Evolutionary conservation across 2,888 invertebrate genomes (phyloP).

Genomic region (Mechanitis messenoides): DNA sequence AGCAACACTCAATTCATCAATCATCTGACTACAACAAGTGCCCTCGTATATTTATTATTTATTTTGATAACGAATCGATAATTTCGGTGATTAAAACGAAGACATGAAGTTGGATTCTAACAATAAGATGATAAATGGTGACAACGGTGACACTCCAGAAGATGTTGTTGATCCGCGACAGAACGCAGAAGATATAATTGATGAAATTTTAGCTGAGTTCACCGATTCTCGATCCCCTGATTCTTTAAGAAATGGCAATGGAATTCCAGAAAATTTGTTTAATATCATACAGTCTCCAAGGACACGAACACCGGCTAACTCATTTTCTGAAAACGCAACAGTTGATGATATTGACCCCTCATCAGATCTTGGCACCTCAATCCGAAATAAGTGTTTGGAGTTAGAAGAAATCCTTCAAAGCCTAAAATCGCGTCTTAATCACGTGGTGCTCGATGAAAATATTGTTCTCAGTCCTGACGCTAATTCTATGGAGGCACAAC

Average conservation of each 20-base stretch:
- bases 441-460: slow-evolving; percentile 70
- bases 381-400: slow-evolving; percentile 70
- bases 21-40: slow-evolving; percentile 56
- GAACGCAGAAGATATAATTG: slow-evolving; percentile 70
- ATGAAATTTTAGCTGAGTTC: slow-evolving; percentile 70
- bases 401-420: slow-evolving; percentile 72
- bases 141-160: slow-evolving; percentile 63
- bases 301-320: slow-evolving; percentile 68
- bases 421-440: slow-evolving; percentile 68
- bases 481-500: slow-evolving; percentile 67
- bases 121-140: slow-evolving; percentile 69
- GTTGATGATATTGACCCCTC: slow-evolving; percentile 71
- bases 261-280: slow-evolving; percentile 59
- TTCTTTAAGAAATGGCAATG: slow-evolving; percentile 52
- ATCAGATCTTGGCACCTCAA: slow-evolving; percentile 69
- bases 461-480: slow-evolving; percentile 71
- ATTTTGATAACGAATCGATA: slow-evolving; percentile 58
- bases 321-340: slow-evolving; percentile 62
- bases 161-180: slow-evolving; percentile 65
- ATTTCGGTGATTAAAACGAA: slow-evolving; percentile 32
- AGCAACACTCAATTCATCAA: slow-evolving; percentile 50
- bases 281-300: slow-evolving; percentile 66
- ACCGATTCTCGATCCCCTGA: slow-evolving; percentile 61
- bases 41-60: slow-evolving; percentile 49
- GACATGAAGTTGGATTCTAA: slow-evolving; percentile 73